Percentiles rank a stretch among this genome's conserved stretches.
phyloP scores from a whole-genome alignment of 37 sponge, comb jelly and placozoan species.

The Agelas oroides region DNA sequence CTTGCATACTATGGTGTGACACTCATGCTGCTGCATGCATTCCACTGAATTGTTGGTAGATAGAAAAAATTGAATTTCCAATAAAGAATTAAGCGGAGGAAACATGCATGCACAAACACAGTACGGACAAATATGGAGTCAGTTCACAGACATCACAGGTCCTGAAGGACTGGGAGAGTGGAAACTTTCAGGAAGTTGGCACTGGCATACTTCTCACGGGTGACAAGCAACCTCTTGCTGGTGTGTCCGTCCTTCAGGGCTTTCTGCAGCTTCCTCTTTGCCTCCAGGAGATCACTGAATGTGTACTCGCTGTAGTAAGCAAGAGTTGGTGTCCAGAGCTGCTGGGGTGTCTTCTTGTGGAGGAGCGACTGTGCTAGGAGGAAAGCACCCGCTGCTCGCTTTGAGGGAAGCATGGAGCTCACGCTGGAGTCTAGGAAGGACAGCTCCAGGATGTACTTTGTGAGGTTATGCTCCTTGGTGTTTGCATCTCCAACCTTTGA shows the following conservation, averaged over 20 bases:
- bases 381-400: slow-evolving; percentile 57
- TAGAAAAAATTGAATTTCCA: no score
- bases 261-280: neutral
- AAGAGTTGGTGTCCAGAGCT: neutral
- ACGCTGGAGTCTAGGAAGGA: slow-evolving; percentile 30
- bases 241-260: slow-evolving; percentile 7
- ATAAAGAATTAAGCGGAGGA: no score
- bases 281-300: neutral
- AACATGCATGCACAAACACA: no score
- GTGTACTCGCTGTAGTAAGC: neutral
- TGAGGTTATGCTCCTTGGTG: slow-evolving; percentile 67
- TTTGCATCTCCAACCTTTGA: slow-evolving; percentile 58
- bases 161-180: neutral
- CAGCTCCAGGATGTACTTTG: slow-evolving; percentile 84
- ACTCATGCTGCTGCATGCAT: no score
- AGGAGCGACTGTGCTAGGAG: slow-evolving; percentile 1
- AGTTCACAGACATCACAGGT: slow-evolving; percentile 12
- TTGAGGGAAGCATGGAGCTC: slow-evolving; percentile 51
- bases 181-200: neutral
- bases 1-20: no score
- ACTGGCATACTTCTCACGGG: slow-evolving; percentile 35
- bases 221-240: neutral
- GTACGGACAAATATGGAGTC: no score
- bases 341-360: neutral
- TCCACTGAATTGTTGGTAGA: no score